These are phyloP conservation scores for Romanogobio albipinnatus DNA, from an alignment of 2,113 vertebrate species.

Conservation along the genomic window DNA sequence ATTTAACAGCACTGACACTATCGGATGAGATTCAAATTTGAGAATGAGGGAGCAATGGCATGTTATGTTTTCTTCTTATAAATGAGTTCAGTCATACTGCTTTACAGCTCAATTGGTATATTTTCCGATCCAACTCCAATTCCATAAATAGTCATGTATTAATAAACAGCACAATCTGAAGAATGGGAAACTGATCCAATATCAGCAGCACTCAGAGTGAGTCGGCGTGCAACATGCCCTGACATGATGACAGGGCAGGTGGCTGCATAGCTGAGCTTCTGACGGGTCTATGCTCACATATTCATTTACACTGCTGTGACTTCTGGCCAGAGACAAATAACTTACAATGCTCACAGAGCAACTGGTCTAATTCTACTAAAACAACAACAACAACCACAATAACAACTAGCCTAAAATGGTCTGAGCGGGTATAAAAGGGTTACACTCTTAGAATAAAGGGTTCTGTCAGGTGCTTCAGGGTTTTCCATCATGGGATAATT, in stretches of 20 bases:
- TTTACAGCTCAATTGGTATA: neutral
- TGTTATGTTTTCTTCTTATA: neutral
- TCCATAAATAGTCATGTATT: neutral
- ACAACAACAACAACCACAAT: neutral
- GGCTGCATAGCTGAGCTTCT: conserved; percentile 48
- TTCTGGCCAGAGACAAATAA: conserved; percentile 39
- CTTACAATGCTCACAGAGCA: conserved; percentile 21
- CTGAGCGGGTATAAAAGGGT: neutral
- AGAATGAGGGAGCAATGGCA: neutral
- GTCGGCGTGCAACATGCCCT: conserved; percentile 45
- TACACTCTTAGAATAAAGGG: too few species aligned
- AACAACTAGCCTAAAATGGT: neutral
- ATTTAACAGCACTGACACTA: too few species aligned
- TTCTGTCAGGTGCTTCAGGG: too few species aligned
- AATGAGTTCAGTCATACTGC: neutral
- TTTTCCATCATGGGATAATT: too few species aligned
- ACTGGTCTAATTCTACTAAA: neutral
- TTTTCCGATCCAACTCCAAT: neutral
- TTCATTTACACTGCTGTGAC: conserved; percentile 42
- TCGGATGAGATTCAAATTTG: neutral
- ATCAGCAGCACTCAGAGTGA: conserved; percentile 32
- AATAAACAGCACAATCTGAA: conserved; percentile 21
- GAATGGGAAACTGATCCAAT: conserved; percentile 31
- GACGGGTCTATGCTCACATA: conserved; percentile 14
- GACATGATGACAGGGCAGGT: conserved; percentile 59